Evolutionary conservation across 2,113 vertebrate genomes (phyloP).

Genomic region (Pollimyrus isidori): DNA sequence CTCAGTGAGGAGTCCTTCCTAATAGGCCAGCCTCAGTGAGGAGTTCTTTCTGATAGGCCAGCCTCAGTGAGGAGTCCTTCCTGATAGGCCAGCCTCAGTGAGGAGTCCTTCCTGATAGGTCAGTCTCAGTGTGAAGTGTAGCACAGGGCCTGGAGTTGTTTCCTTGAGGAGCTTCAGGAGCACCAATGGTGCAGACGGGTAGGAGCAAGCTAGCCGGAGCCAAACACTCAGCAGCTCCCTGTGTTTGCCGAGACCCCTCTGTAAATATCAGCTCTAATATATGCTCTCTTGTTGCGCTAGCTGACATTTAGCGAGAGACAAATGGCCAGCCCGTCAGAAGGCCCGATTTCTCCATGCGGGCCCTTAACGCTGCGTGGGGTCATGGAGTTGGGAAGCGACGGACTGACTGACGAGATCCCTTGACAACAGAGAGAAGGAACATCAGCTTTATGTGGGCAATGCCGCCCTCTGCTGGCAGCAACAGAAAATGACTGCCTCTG

Average conservation of each 20-base stretch:
- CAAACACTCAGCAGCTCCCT: neutral
- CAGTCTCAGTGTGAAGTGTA: neutral
- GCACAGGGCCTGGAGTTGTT: neutral
- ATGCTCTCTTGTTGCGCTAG: neutral
- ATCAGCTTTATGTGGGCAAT: neutral
- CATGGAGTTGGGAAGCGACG: too few species aligned
- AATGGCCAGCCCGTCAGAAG: neutral
- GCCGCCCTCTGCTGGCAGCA: slow-evolving; percentile 16
- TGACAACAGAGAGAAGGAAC: neutral
- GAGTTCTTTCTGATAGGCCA: neutral
- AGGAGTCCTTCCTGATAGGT: neutral
- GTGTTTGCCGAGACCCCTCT: neutral
- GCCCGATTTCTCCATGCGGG: neutral
- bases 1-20: too few species aligned
- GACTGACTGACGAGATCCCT: neutral
- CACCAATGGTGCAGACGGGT: neutral
- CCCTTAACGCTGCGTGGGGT: neutral
- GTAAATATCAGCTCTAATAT: neutral
- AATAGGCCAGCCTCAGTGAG: neutral
- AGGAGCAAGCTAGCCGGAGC: neutral
- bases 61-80: neutral
- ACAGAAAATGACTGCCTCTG: neutral
- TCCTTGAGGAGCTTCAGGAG: neutral
- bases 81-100: neutral
- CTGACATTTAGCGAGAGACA: neutral